phyloP scores from a whole-genome alignment of 2,113 vertebrate species.

The Drymodes brunneopygia region DNA sequence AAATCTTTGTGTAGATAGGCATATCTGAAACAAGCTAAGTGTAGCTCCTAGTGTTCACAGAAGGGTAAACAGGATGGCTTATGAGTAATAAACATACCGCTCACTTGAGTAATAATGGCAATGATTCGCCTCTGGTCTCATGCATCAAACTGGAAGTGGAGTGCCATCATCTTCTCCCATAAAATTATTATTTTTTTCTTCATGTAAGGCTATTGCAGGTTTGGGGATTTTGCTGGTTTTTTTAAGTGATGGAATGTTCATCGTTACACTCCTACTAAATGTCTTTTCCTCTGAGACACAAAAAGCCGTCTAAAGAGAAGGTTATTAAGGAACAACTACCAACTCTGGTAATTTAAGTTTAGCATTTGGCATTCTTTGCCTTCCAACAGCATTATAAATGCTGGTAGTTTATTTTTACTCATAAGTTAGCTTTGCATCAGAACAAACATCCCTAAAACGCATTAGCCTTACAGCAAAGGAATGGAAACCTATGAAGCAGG shows the following conservation, averaged over 20 bases:
- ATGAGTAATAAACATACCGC: neutral
- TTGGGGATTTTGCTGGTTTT: neutral
- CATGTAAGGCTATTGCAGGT: neutral
- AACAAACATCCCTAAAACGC: conserved; percentile 67
- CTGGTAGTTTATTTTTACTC: conserved; percentile 54
- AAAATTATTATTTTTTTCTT: neutral
- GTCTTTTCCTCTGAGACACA: neutral
- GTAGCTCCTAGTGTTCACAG: neutral
- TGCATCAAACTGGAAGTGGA: neutral
- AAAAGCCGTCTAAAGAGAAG: neutral
- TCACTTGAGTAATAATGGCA: neutral
- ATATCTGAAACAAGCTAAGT: neutral
- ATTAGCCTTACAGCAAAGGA: conserved; percentile 65
- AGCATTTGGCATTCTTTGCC: conserved; percentile 5
- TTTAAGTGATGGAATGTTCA: neutral
- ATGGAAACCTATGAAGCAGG: conserved; percentile 63
- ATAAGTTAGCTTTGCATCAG: conserved; percentile 64
- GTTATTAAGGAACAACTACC: neutral
- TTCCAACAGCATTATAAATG: conserved; percentile 30
- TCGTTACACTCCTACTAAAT: neutral
- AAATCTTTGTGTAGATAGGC: neutral
- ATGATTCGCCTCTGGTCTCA: neutral
- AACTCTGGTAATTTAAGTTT: conserved; percentile 5
- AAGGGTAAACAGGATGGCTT: neutral
- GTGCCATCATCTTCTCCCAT: neutral